These are phyloP conservation scores for Podilymbus podiceps DNA, from an alignment of 2,113 vertebrate species.

Conservation along the genomic window DNA sequence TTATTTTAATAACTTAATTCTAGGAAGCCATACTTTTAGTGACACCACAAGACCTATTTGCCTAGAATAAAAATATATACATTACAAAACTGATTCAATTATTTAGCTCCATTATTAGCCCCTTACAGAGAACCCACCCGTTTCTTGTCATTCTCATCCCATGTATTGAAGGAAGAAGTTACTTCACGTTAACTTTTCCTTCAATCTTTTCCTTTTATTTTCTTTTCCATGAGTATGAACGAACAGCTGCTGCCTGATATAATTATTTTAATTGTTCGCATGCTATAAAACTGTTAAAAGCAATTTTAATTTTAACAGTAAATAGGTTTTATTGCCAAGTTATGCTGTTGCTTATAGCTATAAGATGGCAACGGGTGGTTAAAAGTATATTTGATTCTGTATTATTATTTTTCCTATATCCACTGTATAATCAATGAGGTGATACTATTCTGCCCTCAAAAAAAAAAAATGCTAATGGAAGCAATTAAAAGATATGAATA, in stretches of 20 bases:
- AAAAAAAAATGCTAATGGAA: conserved; percentile 45
- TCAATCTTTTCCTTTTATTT: background rate
- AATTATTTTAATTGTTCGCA: conserved; percentile 74
- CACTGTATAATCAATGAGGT: conserved; percentile 62
- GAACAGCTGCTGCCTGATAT: conserved; percentile 51
- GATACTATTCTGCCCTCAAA: conserved; percentile 64
- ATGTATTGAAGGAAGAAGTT: background rate
- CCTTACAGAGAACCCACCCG: rapidly evolving
- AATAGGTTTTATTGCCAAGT: conserved; percentile 76
- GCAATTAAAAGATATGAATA: conserved; percentile 77
- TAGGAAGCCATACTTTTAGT: background rate
- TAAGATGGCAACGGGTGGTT: conserved; percentile 62
- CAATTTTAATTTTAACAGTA: conserved; percentile 78
- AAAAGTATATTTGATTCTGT: conserved; percentile 51
- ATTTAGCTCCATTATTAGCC: background rate
- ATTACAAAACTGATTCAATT: background rate
- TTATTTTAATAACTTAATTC: background rate
- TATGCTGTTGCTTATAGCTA: conserved; percentile 62
- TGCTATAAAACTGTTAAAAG: conserved; percentile 73
- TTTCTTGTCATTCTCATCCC: background rate
- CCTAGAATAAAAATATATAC: background rate
- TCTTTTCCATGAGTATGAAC: background rate
- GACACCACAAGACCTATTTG: background rate
- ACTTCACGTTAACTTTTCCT: background rate
- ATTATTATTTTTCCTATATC: conserved; percentile 54